Conservation (phyloP, 2,888 invertebrate species). For the Epinotia brunnichana region DNA sequence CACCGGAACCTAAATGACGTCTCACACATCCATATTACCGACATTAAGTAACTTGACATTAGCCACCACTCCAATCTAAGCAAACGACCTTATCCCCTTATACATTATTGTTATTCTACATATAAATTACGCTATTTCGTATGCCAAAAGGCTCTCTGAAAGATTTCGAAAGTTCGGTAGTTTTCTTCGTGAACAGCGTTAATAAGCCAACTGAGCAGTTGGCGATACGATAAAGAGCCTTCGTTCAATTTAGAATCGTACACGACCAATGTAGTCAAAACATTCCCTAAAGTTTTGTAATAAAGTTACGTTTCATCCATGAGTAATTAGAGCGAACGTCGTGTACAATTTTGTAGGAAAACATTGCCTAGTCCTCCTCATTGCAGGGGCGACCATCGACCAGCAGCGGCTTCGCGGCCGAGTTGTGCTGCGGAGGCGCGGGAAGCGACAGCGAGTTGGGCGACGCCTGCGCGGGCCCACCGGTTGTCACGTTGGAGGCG, state of each 20-base stretch:
- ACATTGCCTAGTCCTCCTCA: constrained; percentile 70
- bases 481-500: constrained; percentile 52
- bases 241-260: constrained; percentile 26
- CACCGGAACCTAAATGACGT: constrained; percentile 57
- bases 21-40: constrained; percentile 72
- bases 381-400: constrained; percentile 78
- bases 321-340: constrained; percentile 26
- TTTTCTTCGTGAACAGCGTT: constrained; percentile 27
- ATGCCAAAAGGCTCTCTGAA: constrained; percentile 74
- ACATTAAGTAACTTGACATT: constrained; percentile 76
- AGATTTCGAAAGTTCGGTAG: constrained; percentile 60
- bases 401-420: constrained; percentile 71
- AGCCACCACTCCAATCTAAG: constrained; percentile 72
- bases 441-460: constrained; percentile 63
- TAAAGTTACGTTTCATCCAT: constrained; percentile 18
- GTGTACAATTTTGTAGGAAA: constrained; percentile 22
- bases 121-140: constrained; percentile 73
- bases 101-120: constrained; percentile 67
- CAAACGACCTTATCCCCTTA: constrained; percentile 77
- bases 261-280: constrained; percentile 19
- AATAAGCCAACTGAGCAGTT: constrained; percentile 1
- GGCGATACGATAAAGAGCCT: not conserved
- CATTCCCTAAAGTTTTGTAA: constrained; percentile 12
- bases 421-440: constrained; percentile 60
- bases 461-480: constrained; percentile 62